Conservation (phyloP, 2,888 invertebrate species). For the Halictus ligatus region DNA sequence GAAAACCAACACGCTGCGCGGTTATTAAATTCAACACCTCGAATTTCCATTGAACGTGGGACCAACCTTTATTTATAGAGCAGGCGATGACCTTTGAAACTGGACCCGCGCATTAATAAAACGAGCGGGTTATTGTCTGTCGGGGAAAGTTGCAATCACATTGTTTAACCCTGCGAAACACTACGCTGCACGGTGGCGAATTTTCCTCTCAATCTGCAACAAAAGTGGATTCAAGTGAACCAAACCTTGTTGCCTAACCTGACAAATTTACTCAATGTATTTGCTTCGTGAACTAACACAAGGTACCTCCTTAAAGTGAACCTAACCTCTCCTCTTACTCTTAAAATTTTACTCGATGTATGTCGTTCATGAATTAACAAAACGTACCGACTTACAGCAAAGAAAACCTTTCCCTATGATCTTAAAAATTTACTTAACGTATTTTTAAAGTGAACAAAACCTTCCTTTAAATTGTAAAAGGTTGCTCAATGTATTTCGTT, state of each 20-base stretch:
- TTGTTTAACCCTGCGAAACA: background rate
- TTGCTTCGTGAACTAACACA: background rate
- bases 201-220: background rate
- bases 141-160: conserved; percentile 7
- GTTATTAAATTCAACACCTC: conserved; percentile 24
- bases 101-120: background rate
- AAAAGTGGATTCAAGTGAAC: background rate
- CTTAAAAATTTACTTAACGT: too few species aligned
- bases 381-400: too few species aligned
- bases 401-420: too few species aligned
- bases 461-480: too few species aligned
- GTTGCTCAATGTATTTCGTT: too few species aligned
- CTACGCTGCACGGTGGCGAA: background rate
- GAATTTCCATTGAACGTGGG: background rate
- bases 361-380: too few species aligned
- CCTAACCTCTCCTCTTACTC: too few species aligned
- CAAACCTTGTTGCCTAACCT: background rate
- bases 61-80: conserved; percentile 14
- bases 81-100: conserved; percentile 16
- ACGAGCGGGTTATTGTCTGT: background rate
- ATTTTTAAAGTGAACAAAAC: too few species aligned
- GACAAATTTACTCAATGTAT: background rate
- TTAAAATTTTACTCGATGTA: too few species aligned
- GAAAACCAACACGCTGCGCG: conserved; percentile 5
- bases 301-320: background rate